Evolutionary conservation across 1,140 invertebrate genomes (phyloP).

Genomic region (Tribolium castaneum): DNA sequence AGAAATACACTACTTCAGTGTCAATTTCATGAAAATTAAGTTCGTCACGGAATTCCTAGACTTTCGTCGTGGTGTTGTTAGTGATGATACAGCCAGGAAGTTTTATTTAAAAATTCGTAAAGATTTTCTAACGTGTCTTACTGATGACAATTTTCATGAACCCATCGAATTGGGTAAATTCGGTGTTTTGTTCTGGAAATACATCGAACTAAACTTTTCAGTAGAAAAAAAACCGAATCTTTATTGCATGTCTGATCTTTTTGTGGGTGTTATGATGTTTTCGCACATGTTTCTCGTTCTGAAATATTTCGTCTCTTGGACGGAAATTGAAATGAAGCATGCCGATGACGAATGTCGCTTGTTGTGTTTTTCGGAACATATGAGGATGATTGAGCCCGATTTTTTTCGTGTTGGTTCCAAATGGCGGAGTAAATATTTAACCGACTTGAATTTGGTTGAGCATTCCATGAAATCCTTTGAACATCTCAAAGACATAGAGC

Average conservation of each 20-base stretch:
- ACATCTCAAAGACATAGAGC: neutral
- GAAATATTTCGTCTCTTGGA: no score
- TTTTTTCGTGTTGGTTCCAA: neutral
- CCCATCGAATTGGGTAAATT: neutral
- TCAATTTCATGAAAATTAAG: slow-evolving; percentile 48
- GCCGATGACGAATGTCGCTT: neutral
- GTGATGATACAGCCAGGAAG: neutral
- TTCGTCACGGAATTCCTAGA: slow-evolving; percentile 43
- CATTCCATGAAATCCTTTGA: neutral
- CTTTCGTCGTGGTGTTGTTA: neutral
- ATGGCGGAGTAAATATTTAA: neutral
- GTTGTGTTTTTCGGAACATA: neutral
- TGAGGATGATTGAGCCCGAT: neutral
- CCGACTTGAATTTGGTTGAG: neutral
- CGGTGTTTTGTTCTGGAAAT: neutral
- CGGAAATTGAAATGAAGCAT: no score
- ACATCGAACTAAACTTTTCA: neutral
- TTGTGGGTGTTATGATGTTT: neutral
- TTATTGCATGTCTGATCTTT: neutral
- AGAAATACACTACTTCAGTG: slow-evolving; percentile 45
- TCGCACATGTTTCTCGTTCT: no score
- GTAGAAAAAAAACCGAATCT: neutral
- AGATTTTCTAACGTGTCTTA: neutral
- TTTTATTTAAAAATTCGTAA: neutral
- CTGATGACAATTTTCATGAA: neutral